Conservation (phyloP, 2,888 invertebrate species). For the Thereva unica region DNA sequence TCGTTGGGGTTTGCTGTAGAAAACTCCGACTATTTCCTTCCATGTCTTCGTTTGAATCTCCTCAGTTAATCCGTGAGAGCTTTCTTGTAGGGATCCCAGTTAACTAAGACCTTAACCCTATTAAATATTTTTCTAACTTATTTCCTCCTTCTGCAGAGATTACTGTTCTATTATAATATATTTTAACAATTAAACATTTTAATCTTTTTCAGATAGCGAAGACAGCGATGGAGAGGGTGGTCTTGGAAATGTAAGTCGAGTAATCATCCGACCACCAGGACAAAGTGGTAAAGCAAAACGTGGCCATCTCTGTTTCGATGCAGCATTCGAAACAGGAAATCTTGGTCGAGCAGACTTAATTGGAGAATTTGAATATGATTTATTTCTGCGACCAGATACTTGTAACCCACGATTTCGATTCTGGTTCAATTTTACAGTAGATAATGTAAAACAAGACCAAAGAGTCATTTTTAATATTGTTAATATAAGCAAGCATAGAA, state of each 20-base stretch:
- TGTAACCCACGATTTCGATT: constrained; percentile 90
- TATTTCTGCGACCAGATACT: constrained; percentile 94
- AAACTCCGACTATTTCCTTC: not conserved
- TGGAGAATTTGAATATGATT: constrained; percentile 93
- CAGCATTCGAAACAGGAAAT: constrained; percentile 96
- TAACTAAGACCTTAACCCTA: no score
- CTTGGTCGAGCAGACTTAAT: constrained; percentile 93
- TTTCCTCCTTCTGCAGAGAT: not conserved
- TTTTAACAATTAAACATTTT: not conserved
- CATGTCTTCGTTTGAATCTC: not conserved
- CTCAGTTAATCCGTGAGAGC: not conserved
- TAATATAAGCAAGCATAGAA: constrained; percentile 91
- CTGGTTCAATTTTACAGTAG: constrained; percentile 99
- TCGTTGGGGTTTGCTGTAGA: not conserved
- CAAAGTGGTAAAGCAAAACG: constrained; percentile 95
- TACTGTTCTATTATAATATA: not conserved
- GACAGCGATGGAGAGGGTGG: constrained; percentile 94
- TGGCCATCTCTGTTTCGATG: constrained; percentile 95
- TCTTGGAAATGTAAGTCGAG: constrained; percentile 86
- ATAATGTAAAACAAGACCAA: constrained; percentile 92
- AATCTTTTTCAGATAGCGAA: constrained; percentile 72
- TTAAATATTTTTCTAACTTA: no score
- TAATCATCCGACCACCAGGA: constrained; percentile 86
- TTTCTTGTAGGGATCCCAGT: no score
- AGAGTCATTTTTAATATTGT: constrained; percentile 96